Evolutionary conservation across 2,888 invertebrate species (phyloP), one percentile per base, ranked within the genome.

Genomic region (Cryptophagus acutangulus): DNA sequence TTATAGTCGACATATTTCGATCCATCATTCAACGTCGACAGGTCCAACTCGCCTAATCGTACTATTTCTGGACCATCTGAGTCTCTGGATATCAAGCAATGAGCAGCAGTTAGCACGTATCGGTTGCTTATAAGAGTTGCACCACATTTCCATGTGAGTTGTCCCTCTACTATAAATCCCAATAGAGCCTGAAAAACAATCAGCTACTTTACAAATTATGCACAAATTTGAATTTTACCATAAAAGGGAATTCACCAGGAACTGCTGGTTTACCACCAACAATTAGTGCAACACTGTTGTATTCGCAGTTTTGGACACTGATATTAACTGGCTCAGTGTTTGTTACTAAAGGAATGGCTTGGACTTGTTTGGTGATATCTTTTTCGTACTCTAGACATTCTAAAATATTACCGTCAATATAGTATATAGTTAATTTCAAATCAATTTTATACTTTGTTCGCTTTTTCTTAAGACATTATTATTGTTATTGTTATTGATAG

Each of bases 201-300:
- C 9, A n/a, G 10, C 8, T 41, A 33, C 16, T 30, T 8, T 24
- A 12, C n/a, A n/a, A 26, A 12, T 20, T 8, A 20, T 20, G 6
- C 6, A 20, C 24, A 20, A n/a, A 20, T 20, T 20, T 20, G 14
- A 15, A 24, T 14, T 38, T 63, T 61, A 80, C 76, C 79, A 80
- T 80, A 44, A 79, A 80, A 0, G 80, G 80, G 56, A 78, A 80
- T 60, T 80, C 78, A 38, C 71, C 70, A 9, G 75, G 70, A 15
- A 54, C 58, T 1, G 76, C 75, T 2, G 74, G 71, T 26, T 66
- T 66, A 0, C 80, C 80, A 0, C 79, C 79, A 5, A 79, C 75
- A 30, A 80, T 75, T 6, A 79, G 64, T 0, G 76, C 74, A 1
- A 75, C 63, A 2, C 70, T 72, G 30, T 70, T 66, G 2, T 73